Evolutionary conservation across 2,888 invertebrate species (phyloP).

Genomic region (Cordilura impudica): DNA sequence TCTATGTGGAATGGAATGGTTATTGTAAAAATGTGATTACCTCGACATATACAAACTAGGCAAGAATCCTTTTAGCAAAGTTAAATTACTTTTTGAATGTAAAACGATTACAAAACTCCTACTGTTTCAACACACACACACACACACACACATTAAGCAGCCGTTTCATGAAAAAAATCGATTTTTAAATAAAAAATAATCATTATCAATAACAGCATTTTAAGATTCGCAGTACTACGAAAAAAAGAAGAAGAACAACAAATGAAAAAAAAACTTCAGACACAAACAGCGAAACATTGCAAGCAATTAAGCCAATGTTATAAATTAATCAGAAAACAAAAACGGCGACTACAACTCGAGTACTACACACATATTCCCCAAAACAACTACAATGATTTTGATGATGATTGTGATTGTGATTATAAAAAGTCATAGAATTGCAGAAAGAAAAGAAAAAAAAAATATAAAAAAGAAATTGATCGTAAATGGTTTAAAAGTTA

Average conservation of each 20-base stretch:
- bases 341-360: conserved; percentile 16
- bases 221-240: conserved; percentile 39
- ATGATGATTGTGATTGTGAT: conserved; percentile 56
- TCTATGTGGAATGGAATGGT: conserved; percentile 12
- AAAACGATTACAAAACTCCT: conserved; percentile 64
- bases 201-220: conserved; percentile 56
- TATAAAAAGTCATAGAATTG: conserved; percentile 43
- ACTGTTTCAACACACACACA: conserved; percentile 53
- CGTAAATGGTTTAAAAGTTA: conserved; percentile 57
- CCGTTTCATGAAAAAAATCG: background rate
- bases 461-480: conserved; percentile 38
- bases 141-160: conserved; percentile 17
- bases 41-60: conserved; percentile 31
- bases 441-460: conserved; percentile 44
- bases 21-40: conserved; percentile 34
- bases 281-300: conserved; percentile 66
- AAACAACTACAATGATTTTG: conserved; percentile 43
- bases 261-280: conserved; percentile 54
- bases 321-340: conserved; percentile 69
- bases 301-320: conserved; percentile 70
- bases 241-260: conserved; percentile 43
- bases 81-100: conserved; percentile 63
- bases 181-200: conserved; percentile 51
- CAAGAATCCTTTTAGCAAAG: conserved; percentile 60
- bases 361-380: too few species aligned